These are phyloP conservation scores for Corvus moneduloides DNA, from an alignment of 2,113 vertebrate species.

Conservation along the genomic window DNA sequence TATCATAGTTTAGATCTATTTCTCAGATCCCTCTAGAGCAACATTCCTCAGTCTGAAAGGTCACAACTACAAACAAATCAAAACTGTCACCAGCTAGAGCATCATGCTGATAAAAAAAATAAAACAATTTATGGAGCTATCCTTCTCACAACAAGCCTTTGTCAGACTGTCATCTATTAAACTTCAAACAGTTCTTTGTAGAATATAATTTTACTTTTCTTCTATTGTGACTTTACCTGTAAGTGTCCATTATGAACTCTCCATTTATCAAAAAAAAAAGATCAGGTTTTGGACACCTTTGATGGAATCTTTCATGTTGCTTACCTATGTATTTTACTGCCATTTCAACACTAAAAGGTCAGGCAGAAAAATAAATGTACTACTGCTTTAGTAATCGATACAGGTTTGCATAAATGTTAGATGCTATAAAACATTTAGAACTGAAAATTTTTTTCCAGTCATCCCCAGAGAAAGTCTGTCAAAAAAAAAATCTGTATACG, in stretches of 20 bases:
- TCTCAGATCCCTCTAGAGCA: not conserved
- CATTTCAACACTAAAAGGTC: not conserved
- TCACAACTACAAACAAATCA: constrained; percentile 13
- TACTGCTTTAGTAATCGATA: not conserved
- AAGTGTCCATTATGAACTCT: not conserved
- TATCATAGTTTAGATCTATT: not conserved
- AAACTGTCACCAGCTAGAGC: not conserved
- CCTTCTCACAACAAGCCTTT: not conserved
- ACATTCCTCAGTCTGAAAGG: not conserved
- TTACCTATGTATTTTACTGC: not conserved
- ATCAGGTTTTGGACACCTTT: not conserved
- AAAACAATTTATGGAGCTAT: not conserved
- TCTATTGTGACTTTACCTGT: not conserved
- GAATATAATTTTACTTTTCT: not conserved
- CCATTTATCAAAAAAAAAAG: not conserved
- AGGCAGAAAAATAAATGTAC: not conserved
- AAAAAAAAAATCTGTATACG: not conserved
- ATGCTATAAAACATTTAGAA: not conserved
- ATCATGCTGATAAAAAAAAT: constrained; percentile 8
- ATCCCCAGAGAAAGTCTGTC: not conserved
- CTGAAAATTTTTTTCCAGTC: not conserved
- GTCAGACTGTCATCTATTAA: not conserved
- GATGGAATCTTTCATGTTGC: not conserved
- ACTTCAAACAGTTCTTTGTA: not conserved
- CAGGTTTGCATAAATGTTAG: not conserved